phyloP scores from a whole-genome alignment of 2,888 invertebrate genomes.

The Athripsodes cinereus region DNA sequence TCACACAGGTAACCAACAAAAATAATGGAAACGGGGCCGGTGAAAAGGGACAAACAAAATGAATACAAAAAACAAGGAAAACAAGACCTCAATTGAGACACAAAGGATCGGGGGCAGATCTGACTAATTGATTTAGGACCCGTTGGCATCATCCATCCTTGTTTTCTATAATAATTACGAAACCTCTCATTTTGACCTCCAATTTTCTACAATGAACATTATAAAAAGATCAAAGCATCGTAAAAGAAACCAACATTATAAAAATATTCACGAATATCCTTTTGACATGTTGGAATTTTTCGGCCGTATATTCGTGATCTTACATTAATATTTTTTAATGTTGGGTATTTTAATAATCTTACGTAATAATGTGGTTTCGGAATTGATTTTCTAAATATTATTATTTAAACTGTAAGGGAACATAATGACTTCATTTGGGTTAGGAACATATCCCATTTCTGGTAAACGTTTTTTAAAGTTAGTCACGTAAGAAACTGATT shows the following conservation, averaged over 20 bases:
- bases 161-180: conserved; percentile 3
- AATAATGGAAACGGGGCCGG: not conserved
- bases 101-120: conserved; percentile 18
- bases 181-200: not conserved
- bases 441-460: too few species aligned
- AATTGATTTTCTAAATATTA: not conserved
- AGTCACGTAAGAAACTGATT: too few species aligned
- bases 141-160: conserved; percentile 9
- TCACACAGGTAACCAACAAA: too few species aligned
- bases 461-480: too few species aligned
- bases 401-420: too few species aligned
- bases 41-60: not conserved
- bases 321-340: not conserved
- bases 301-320: not conserved
- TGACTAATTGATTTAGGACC: conserved; percentile 23
- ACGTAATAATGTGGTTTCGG: not conserved
- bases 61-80: not conserved
- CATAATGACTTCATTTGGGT: too few species aligned
- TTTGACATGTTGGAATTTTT: not conserved
- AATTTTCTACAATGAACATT: not conserved
- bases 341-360: not conserved
- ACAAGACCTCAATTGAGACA: conserved; percentile 24
- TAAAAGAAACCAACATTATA: too few species aligned
- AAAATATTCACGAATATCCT: too few species aligned
- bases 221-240: too few species aligned